phyloP scores from a whole-genome alignment of 1,140 invertebrate genomes.

The Temnothorax curvispinosus region DNA sequence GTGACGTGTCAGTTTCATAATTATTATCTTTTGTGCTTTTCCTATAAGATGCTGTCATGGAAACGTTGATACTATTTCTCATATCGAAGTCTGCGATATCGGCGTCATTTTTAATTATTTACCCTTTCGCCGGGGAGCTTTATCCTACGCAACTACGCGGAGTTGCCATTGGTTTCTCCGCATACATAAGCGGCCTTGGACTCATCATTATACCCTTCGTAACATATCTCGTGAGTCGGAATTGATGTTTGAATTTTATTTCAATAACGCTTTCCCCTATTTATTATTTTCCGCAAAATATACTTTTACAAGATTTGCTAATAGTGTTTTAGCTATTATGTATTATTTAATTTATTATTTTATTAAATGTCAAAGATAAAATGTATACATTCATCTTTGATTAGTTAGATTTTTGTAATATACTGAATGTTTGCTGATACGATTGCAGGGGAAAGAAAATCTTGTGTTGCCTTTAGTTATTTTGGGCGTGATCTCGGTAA shows the following conservation, averaged over 20 bases:
- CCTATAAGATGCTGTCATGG: constrained; percentile 90
- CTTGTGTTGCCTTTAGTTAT: constrained; percentile 93
- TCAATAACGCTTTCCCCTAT: neutral
- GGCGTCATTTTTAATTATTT: constrained; percentile 95
- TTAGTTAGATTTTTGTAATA: constrained; percentile 1
- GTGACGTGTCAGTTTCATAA: neutral
- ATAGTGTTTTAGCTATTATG: neutral
- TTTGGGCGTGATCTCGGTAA: constrained; percentile 91
- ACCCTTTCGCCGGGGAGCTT: constrained; percentile 95
- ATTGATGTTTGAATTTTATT: neutral
- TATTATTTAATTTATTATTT: constrained; percentile 6
- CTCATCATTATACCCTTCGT: constrained; percentile 96
- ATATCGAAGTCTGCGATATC: constrained; percentile 96
- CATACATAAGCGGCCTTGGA: constrained; percentile 94
- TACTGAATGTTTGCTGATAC: constrained; percentile 42
- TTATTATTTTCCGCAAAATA: neutral
- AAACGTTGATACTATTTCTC: constrained; percentile 92
- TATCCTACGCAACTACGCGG: constrained; percentile 95
- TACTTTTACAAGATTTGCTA: neutral
- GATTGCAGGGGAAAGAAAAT: constrained; percentile 91
- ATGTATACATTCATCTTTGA: neutral
- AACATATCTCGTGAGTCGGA: constrained; percentile 91
- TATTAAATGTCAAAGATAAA: neutral
- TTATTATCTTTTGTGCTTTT: neutral
- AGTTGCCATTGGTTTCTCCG: constrained; percentile 94